These are phyloP conservation scores for Oriolus oriolus DNA, from an alignment of 2,113 vertebrate species.

Conservation along the genomic window DNA sequence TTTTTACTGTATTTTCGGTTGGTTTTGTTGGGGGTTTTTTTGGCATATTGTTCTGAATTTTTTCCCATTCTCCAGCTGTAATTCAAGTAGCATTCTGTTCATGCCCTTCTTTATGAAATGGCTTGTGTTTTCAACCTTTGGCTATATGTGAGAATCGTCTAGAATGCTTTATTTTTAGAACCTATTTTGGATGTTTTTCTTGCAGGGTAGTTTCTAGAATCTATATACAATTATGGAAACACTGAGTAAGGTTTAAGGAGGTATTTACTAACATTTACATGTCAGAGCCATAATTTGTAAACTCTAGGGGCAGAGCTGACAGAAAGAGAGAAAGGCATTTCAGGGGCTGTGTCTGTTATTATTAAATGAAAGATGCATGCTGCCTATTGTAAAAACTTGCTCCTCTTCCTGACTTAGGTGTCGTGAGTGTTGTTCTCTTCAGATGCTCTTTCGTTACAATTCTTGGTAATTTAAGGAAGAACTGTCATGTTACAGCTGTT, in stretches of 20 bases:
- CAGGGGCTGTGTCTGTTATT: not conserved
- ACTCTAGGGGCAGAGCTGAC: not conserved
- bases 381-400: not conserved
- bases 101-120: not conserved
- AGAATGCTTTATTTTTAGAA: constrained; percentile 18
- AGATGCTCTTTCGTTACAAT: not conserved
- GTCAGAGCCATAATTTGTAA: not conserved
- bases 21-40: too few species aligned
- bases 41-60: not conserved
- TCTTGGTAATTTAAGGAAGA: not conserved
- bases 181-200: not conserved
- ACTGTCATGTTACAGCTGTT: not conserved
- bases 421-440: not conserved
- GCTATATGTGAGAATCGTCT: not conserved
- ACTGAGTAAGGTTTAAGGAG: not conserved
- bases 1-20: not conserved
- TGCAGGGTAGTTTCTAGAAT: not conserved
- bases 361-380: not conserved
- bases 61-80: not conserved
- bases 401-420: not conserved
- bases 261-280: constrained; percentile 3
- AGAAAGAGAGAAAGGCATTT: not conserved
- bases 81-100: not conserved
- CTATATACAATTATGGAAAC: not conserved
- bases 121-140: not conserved